phyloP scores from a whole-genome alignment of 53 echinoderm and acorn worm species.

The Henricia sp. region DNA sequence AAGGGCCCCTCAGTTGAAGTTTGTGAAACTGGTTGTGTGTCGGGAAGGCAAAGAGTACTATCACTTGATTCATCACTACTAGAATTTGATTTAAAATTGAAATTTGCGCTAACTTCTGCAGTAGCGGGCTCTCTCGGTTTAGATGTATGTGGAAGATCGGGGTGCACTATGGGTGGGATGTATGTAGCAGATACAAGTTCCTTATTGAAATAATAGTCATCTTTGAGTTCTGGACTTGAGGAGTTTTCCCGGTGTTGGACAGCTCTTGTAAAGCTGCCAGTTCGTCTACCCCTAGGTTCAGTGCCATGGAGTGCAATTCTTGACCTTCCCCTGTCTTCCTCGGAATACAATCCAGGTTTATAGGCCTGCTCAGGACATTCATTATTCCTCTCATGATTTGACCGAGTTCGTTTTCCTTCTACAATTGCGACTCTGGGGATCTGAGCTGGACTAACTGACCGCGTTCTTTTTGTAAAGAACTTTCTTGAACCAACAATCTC shows the following conservation, averaged over 20 bases:
- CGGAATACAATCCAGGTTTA: not conserved
- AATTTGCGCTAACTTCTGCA: constrained; percentile 14
- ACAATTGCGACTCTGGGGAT: not conserved
- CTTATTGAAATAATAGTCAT: constrained; percentile 1
- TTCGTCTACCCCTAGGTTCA: constrained; percentile 32
- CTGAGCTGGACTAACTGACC: constrained; percentile 21
- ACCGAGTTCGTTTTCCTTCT: not conserved
- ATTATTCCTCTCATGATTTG: not conserved
- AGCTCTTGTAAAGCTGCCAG: constrained; percentile 54
- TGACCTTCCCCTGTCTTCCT: constrained; percentile 26
- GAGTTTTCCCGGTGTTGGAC: constrained; percentile 26
- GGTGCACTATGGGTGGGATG: constrained; percentile 56
- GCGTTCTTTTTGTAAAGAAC: constrained; percentile 9
- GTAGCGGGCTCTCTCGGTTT: constrained; percentile 31
- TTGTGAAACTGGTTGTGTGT: too few species aligned
- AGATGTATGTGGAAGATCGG: constrained; percentile 45
- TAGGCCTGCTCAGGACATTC: not conserved
- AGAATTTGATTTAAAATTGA: constrained; percentile 25
- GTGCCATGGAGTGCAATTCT: not conserved
- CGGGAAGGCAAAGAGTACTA: constrained; percentile 9
- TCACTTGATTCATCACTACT: constrained; percentile 17
- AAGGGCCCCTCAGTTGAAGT: constrained; percentile 9
- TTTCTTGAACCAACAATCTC: not conserved
- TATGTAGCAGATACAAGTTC: constrained; percentile 55
- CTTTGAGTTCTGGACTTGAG: not conserved